A percentile compares a stretch with the other conserved stretches of the same genome.
phyloP scores from a whole-genome alignment of 1,140 invertebrate genomes.

The Magallana ariakensis region DNA sequence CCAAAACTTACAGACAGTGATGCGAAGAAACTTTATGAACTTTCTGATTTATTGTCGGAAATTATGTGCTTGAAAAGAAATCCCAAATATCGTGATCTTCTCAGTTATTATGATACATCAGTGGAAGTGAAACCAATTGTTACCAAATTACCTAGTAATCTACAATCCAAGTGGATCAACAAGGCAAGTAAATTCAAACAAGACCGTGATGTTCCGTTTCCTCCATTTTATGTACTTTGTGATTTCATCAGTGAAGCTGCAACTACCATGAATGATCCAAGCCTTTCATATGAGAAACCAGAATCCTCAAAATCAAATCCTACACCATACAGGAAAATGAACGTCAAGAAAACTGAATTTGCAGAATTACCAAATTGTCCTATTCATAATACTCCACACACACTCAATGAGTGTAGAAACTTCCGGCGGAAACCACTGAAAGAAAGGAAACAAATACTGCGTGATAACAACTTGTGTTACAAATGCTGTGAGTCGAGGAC shows the following conservation, averaged over 20 bases:
- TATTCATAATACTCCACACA: conserved; percentile 8
- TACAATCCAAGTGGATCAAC: conserved; percentile 44
- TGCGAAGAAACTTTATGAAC: conserved; percentile 23
- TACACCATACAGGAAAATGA: neutral
- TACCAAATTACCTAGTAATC: conserved; percentile 43
- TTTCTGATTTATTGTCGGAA: conserved; percentile 51
- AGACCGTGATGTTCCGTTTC: conserved; percentile 42
- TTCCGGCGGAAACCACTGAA: neutral
- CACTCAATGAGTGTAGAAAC: conserved; percentile 2
- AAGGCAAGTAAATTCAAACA: conserved; percentile 52
- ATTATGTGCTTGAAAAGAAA: conserved; percentile 54
- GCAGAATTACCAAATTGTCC: neutral
- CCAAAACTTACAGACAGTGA: too few species aligned
- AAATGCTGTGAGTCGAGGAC: conserved; percentile 18
- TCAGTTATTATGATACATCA: conserved; percentile 61
- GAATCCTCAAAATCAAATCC: neutral
- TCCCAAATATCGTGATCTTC: neutral
- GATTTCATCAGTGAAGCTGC: conserved; percentile 46
- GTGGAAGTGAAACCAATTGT: conserved; percentile 54
- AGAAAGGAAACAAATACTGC: conserved; percentile 26
- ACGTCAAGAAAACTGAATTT: neutral
- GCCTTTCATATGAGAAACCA: conserved; percentile 16
- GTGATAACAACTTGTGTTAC: conserved; percentile 34
- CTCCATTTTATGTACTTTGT: conserved; percentile 49
- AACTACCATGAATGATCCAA: conserved; percentile 48